phyloP scores from a whole-genome alignment of 2,113 vertebrate genomes.

The Centropus unirufus region DNA sequence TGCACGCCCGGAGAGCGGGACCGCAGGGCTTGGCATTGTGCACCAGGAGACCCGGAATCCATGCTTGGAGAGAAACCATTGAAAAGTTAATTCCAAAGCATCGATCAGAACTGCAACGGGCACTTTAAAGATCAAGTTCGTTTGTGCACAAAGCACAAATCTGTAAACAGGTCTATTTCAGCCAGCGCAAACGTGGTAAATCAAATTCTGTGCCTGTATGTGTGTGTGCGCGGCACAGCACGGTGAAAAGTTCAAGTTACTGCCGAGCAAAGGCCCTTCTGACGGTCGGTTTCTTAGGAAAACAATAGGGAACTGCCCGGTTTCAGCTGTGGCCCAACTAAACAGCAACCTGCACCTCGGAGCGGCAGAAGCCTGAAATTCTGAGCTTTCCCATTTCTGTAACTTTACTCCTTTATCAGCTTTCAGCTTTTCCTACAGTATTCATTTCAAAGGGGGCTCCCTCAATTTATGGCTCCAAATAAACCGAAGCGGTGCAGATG shows the following conservation, averaged over 20 bases:
- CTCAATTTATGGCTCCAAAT: constrained; percentile 30
- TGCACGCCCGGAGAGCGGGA: not conserved
- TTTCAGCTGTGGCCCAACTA: not conserved
- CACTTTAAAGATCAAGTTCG: not conserved
- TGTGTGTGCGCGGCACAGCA: not conserved
- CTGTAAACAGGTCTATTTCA: constrained; percentile 31
- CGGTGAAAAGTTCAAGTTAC: not conserved
- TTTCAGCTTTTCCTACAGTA: not conserved
- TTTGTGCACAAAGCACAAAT: constrained; percentile 11
- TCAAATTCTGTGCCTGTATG: not conserved
- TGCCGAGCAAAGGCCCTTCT: not conserved
- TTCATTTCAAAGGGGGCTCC: constrained; percentile 59
- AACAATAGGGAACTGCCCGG: not conserved
- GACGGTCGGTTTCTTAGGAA: not conserved
- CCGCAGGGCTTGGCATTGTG: not conserved
- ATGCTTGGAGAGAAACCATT: not conserved
- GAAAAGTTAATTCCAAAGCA: not conserved
- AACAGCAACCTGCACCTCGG: not conserved
- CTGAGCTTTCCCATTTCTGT: not conserved
- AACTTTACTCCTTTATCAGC: constrained; percentile 19
- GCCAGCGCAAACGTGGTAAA: not conserved
- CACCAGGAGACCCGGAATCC: not conserved
- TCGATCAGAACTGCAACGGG: not conserved
- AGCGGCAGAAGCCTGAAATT: not conserved
- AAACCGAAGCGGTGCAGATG: not conserved